Conservation (phyloP, 1,140 invertebrate genomes). For the Cydia splendana region DNA sequence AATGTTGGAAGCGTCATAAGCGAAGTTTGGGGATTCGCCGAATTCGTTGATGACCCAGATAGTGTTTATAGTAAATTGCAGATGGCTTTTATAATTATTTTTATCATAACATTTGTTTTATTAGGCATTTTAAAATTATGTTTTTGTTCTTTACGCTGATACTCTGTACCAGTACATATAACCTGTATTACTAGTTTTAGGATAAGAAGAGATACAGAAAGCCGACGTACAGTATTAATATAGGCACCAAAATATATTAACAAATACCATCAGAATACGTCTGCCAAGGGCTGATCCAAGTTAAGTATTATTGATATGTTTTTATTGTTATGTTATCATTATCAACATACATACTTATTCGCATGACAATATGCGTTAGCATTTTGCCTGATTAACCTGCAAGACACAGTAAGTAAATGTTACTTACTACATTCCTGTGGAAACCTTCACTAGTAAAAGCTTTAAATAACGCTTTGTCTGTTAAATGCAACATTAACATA, state of each 20-base stretch:
- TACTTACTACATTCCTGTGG: background rate
- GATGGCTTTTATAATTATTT: background rate
- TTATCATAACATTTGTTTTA: background rate
- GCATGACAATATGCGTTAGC: too few relatives aligned
- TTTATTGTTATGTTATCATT: too few relatives aligned
- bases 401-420: background rate
- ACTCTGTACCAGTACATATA: too few relatives aligned
- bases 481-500: background rate
- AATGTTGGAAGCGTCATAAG: slow-evolving; percentile 56
- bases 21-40: slow-evolving; percentile 51
- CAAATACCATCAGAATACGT: too few relatives aligned
- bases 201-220: too few relatives aligned
- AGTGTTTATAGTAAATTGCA: slow-evolving; percentile 20
- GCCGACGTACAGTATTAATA: too few relatives aligned
- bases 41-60: slow-evolving; percentile 37
- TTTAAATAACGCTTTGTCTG: background rate
- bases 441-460: background rate
- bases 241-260: too few relatives aligned
- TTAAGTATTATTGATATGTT: too few relatives aligned
- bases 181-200: too few relatives aligned
- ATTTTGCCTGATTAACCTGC: background rate
- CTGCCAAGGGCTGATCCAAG: too few relatives aligned
- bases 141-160: too few relatives aligned
- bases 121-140: background rate
- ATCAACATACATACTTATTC: too few relatives aligned